These are phyloP conservation scores for Lasioglossum calceatum DNA, from an alignment of 2,888 invertebrate genomes.

Conservation along the genomic window DNA sequence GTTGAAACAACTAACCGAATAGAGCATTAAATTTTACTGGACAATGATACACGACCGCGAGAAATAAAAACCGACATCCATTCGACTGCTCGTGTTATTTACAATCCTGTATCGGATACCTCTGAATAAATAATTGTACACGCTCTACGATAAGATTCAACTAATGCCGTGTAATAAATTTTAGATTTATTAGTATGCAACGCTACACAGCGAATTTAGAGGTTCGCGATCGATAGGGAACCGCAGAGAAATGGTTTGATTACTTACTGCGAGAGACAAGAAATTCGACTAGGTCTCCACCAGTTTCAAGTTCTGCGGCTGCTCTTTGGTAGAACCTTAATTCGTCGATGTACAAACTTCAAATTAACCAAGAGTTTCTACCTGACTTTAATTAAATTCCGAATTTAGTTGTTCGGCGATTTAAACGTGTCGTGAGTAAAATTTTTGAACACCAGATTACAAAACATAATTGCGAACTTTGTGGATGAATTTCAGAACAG, in stretches of 20 bases:
- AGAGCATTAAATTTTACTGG: slow-evolving; percentile 15
- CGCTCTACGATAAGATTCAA: not conserved
- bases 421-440: not conserved
- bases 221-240: not conserved
- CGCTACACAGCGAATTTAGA: not conserved
- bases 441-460: not conserved
- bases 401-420: not conserved
- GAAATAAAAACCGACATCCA: slow-evolving; percentile 19
- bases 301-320: not conserved
- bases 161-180: not conserved
- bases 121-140: not conserved
- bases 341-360: slow-evolving; percentile 20
- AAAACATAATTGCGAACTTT: not conserved
- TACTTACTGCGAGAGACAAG: slow-evolving; percentile 23
- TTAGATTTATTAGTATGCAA: not conserved
- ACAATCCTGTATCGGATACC: not conserved
- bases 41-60: slow-evolving; percentile 16
- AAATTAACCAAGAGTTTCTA: not conserved
- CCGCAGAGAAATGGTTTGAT: not conserved
- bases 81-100: slow-evolving; percentile 26
- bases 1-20: slow-evolving; percentile 30
- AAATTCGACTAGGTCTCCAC: not conserved
- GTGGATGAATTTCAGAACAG: not conserved
- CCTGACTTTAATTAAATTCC: slow-evolving; percentile 3
- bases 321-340: slow-evolving; percentile 7